Evolutionary conservation across 2,888 invertebrate genomes (phyloP).

Genomic region (Anoncus sp.): DNA sequence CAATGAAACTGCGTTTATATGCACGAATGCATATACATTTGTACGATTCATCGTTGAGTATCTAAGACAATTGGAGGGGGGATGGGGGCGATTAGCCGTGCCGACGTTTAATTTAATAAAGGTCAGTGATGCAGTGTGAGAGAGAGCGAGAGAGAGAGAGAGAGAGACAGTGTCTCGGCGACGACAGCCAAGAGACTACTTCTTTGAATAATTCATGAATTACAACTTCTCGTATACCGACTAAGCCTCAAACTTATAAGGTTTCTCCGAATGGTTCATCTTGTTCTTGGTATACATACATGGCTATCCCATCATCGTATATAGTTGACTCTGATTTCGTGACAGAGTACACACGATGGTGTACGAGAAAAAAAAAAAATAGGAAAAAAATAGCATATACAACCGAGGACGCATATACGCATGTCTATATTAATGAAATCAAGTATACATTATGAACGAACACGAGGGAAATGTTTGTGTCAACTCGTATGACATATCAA

Average conservation of each 20-base stretch:
- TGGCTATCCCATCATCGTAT: slow-evolving; percentile 17
- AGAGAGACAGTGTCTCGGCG: too few relatives aligned
- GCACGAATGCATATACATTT: background rate
- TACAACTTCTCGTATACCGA: slow-evolving; percentile 28
- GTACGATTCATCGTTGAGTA: slow-evolving; percentile 15
- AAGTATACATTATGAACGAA: background rate
- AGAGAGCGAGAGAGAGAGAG: slow-evolving; percentile 35
- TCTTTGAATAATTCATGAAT: slow-evolving; percentile 73
- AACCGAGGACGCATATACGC: too few relatives aligned
- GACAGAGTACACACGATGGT: slow-evolving; percentile 20
- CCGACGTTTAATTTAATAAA: slow-evolving; percentile 73
- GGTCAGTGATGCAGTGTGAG: slow-evolving; percentile 69
- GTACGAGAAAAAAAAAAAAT: background rate
- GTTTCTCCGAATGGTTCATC: slow-evolving; percentile 50
- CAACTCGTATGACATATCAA: background rate
- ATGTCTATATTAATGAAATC: background rate
- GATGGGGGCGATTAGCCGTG: slow-evolving; percentile 40
- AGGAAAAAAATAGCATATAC: background rate
- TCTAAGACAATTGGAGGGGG: slow-evolving; percentile 5
- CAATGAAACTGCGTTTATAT: background rate
- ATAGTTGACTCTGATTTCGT: slow-evolving; percentile 26
- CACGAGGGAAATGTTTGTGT: slow-evolving; percentile 4
- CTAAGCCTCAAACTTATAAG: slow-evolving; percentile 29
- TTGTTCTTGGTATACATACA: background rate
- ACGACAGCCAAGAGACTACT: slow-evolving; percentile 18